These are phyloP conservation scores for Numida meleagris DNA, from an alignment of 2,113 vertebrate species.

Conservation along the genomic window DNA sequence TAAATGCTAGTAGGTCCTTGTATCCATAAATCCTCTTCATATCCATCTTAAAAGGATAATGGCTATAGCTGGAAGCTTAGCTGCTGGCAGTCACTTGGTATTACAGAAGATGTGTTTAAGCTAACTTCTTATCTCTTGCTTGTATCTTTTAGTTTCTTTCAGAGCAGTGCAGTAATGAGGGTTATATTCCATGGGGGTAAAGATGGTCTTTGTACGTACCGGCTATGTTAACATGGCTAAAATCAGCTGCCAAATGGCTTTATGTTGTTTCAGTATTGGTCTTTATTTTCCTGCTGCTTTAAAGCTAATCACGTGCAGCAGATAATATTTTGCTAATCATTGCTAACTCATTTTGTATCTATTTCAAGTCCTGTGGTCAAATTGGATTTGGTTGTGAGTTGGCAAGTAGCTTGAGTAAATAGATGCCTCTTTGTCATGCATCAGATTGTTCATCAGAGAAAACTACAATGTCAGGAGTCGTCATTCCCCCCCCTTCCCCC, in stretches of 20 bases:
- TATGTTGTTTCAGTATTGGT: not conserved
- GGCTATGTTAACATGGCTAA: not conserved
- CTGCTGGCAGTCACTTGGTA: conserved; percentile 3
- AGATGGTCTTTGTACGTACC: not conserved
- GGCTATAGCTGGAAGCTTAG: not conserved
- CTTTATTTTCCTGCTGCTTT: not conserved
- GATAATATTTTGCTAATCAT: not conserved
- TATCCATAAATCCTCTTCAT: not conserved
- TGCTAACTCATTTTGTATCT: not conserved
- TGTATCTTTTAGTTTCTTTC: not conserved
- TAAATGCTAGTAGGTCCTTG: not conserved
- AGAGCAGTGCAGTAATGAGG: not conserved
- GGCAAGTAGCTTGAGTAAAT: not conserved
- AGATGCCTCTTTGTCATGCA: conserved; percentile 7
- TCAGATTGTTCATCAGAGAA: conserved; percentile 48
- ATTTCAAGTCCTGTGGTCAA: not conserved
- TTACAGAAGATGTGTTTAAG: not conserved
- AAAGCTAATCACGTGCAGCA: not conserved
- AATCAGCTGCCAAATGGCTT: not conserved
- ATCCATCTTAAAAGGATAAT: not conserved
- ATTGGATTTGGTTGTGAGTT: not conserved
- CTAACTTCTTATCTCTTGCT: not conserved
- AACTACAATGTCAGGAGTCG: not conserved
- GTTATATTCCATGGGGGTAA: not conserved
- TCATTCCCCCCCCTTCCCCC: not conserved